Conservation (phyloP, 2,113 vertebrate genomes). For the Lathamus discolor region DNA sequence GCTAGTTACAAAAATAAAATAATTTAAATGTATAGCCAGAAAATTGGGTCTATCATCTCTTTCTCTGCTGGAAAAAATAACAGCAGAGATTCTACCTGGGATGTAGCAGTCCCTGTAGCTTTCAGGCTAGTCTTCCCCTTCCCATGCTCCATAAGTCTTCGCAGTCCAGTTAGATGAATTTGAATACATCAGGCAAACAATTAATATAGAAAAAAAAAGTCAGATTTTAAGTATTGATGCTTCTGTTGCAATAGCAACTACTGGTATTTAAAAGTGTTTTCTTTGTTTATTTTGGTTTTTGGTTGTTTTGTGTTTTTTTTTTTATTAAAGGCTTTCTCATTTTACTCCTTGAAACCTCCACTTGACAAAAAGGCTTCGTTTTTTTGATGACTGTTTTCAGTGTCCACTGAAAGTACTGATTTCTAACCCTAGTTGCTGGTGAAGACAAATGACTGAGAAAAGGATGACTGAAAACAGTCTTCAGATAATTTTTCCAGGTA, state of each 20-base stretch:
- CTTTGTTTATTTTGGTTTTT: rapidly evolving
- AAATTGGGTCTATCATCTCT: not conserved
- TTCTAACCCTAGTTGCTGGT: not conserved
- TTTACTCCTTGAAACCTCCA: not conserved
- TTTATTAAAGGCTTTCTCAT: not conserved
- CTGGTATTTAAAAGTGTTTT: not conserved
- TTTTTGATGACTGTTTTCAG: not conserved
- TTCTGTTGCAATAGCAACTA: not conserved
- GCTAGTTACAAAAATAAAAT: not conserved
- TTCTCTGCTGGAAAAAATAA: not conserved
- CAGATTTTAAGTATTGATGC: not conserved
- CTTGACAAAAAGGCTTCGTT: not conserved
- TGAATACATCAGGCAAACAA: not conserved
- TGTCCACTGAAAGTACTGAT: not conserved
- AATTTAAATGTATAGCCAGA: not conserved
- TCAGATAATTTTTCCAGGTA: not conserved
- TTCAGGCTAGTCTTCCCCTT: not conserved
- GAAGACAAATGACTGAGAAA: not conserved
- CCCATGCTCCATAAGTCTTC: not conserved
- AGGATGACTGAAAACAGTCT: not conserved
- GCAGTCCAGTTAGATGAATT: not conserved
- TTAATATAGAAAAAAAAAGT: not conserved
- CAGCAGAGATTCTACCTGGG: not conserved
- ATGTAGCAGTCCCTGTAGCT: not conserved
- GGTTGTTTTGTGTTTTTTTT: too few relatives aligned